Evolutionary conservation across 2,888 invertebrate species (phyloP), one percentile per base, ranked within the genome.

Genomic region (Ochropleura plecta): DNA sequence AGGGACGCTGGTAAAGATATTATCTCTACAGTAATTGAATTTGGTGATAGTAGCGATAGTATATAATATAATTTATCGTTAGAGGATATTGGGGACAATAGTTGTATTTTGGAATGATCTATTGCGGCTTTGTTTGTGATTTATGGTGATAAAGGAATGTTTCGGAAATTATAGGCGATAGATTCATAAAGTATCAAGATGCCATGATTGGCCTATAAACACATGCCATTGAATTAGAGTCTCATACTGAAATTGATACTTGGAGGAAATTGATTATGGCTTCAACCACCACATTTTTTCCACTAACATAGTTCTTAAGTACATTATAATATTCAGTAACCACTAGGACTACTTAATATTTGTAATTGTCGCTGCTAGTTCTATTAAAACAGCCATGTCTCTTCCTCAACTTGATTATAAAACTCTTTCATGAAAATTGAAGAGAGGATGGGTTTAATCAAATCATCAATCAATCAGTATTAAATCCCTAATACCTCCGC

Each of bases 21-120:
- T 62, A 75, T 78, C 76, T 63, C 46, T 40, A 51, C 63, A 44
- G 78, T 87, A 81, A 87, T 82, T 79, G 68, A 86, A 59, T 84
- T 84, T 65, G 74, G 63, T 78, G 81, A 70, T 77, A 53, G 30
- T 73, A 70, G 51, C 48, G 69, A 73, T 79, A 60, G 59, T 74
- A 73, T 40, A 72, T 69, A 30, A 30, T 76, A 62, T 74, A 73
- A 87, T 81, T 87, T 77, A 87, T 80, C 20, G 73, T 30, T n/a
- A 69, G 53, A 70, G 84, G 84, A 83, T 81, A 79, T 84, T 86
- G 78, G 30, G 3, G 16, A 18, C 40, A 30, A 44, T 53, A 65
- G 71, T 62, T 62, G 14, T 10, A 63, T 46, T 75, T 44, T 14
- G 49, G n/a, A 63, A 48, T 71, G 55, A 75, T 78, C 62, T 75